A percentile compares a stretch with the other conserved stretches of the same genome.
Conservation (phyloP, 2,888 invertebrate genomes). For the Odontocolon sp. region DNA sequence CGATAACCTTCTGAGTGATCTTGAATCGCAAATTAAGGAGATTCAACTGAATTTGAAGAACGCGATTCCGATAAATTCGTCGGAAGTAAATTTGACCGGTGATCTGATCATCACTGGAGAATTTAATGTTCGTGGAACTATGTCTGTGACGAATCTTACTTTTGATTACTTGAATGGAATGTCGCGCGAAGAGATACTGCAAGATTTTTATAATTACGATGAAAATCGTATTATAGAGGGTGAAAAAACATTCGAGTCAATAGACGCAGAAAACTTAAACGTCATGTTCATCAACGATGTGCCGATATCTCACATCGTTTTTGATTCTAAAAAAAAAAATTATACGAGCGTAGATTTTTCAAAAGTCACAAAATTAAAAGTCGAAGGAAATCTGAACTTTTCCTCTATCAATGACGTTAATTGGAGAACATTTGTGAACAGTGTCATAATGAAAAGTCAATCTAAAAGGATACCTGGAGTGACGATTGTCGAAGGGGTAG, state of each 20-base stretch:
- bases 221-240: constrained; percentile 59
- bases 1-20: constrained; percentile 24
- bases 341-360: constrained; percentile 66
- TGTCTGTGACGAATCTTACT: constrained; percentile 69
- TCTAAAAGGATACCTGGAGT: constrained; percentile 76
- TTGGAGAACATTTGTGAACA: constrained; percentile 80
- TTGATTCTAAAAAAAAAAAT: constrained; percentile 71
- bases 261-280: constrained; percentile 69
- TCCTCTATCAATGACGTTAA: constrained; percentile 80
- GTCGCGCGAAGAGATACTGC: constrained; percentile 67
- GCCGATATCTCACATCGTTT: constrained; percentile 69
- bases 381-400: constrained; percentile 70
- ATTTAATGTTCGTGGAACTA: constrained; percentile 72
- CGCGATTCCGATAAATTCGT: constrained; percentile 36
- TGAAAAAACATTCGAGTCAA: constrained; percentile 64
- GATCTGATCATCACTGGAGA: constrained; percentile 75
- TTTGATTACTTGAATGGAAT: constrained; percentile 73
- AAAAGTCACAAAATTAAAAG: constrained; percentile 61
- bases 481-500: constrained; percentile 82
- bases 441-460: constrained; percentile 81
- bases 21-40: constrained; percentile 55
- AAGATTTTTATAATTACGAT: constrained; percentile 69
- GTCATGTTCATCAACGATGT: constrained; percentile 74
- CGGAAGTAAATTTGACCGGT: constrained; percentile 46
- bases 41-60: constrained; percentile 59